These are phyloP conservation scores for Drosophila meridionalis DNA, from an alignment of 2,888 invertebrate genomes.

Conservation along the genomic window DNA sequence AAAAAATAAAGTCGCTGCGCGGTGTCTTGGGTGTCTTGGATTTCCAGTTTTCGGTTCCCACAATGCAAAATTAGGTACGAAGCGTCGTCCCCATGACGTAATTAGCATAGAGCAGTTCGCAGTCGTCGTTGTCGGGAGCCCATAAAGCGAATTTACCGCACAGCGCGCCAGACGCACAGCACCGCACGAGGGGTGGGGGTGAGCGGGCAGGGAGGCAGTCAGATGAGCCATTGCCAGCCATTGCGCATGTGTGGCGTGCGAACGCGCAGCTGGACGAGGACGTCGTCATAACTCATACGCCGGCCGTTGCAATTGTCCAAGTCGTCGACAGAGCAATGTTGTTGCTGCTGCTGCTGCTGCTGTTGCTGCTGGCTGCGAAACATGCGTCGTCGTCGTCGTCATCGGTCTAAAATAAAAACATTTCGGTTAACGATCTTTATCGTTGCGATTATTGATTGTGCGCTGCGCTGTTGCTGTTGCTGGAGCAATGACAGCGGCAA, in stretches of 20 bases:
- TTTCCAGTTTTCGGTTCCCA: constrained; percentile 85
- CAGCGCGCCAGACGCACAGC: constrained; percentile 70
- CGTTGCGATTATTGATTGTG: constrained; percentile 85
- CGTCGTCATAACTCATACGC: constrained; percentile 54
- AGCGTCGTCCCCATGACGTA: constrained; percentile 84
- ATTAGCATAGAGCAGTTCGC: constrained; percentile 84
- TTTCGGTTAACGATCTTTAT: constrained; percentile 84
- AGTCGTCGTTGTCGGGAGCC: constrained; percentile 70
- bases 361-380: constrained; percentile 43
- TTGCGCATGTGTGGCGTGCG: constrained; percentile 73
- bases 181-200: background rate
- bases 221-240: constrained; percentile 73
- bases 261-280: constrained; percentile 60
- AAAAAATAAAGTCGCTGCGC: constrained; percentile 58
- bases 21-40: constrained; percentile 74
- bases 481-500: constrained; percentile 33
- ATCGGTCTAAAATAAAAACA: constrained; percentile 77
- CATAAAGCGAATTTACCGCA: constrained; percentile 83
- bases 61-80: constrained; percentile 83
- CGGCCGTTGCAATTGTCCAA: constrained; percentile 62
- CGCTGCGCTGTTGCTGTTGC: constrained; percentile 38
- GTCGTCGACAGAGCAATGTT: constrained; percentile 15
- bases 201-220: constrained; percentile 36
- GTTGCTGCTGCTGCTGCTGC: constrained; percentile 13
- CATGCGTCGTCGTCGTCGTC: constrained; percentile 51